Evolutionary conservation across 1,140 invertebrate species (phyloP).

Genomic region (Panulirus ornatus): DNA sequence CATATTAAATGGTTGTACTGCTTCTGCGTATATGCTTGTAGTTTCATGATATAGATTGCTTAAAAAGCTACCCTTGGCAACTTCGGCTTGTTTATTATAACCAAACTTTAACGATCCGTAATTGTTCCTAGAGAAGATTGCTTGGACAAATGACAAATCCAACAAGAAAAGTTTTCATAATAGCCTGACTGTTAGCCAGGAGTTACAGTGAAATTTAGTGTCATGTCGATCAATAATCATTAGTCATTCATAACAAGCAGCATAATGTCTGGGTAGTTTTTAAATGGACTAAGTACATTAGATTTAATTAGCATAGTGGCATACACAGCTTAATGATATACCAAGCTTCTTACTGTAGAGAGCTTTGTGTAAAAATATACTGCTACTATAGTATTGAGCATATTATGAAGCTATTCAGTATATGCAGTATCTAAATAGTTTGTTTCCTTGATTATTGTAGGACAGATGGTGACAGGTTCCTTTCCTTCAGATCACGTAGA

Average conservation of each 20-base stretch:
- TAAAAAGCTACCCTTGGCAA: slow-evolving; percentile 43
- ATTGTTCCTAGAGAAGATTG: no score
- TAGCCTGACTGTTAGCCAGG: no score
- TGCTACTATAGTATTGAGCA: slow-evolving; percentile 8
- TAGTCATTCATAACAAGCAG: no score
- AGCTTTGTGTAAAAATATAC: slow-evolving; percentile 23
- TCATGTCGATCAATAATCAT: no score
- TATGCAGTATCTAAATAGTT: slow-evolving; percentile 7
- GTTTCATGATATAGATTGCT: slow-evolving; percentile 6
- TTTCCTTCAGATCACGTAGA: slow-evolving; percentile 90
- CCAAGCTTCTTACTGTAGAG: background rate
- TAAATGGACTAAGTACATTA: background rate
- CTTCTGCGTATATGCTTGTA: slow-evolving; percentile 30
- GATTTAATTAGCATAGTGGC: slow-evolving; percentile 30
- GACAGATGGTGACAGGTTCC: slow-evolving; percentile 6
- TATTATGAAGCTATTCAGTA: background rate
- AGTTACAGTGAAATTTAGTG: no score
- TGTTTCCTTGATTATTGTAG: slow-evolving; percentile 9
- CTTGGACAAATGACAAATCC: no score
- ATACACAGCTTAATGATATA: slow-evolving; percentile 42
- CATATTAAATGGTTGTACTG: slow-evolving; percentile 59
- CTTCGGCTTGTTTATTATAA: no score
- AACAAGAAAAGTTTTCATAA: no score
- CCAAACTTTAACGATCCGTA: no score
- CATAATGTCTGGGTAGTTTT: slow-evolving; percentile 45